phyloP scores from a whole-genome alignment of 2,797 vertebrate genomes.

The Taenioides sp. region DNA sequence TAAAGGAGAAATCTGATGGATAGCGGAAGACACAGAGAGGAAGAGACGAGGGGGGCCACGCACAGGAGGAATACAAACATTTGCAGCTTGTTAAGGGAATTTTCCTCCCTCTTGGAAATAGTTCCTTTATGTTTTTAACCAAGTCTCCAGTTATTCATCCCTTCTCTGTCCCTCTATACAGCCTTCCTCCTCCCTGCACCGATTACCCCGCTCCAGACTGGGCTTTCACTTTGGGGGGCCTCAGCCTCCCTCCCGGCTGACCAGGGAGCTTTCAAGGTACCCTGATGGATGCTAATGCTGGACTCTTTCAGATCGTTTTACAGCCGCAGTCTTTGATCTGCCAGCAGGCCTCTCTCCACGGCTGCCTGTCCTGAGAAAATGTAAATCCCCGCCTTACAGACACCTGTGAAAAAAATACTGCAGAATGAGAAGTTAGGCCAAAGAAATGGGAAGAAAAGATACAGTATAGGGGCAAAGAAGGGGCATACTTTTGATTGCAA shows the following conservation, averaged over 20 bases:
- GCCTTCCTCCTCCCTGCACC: slow-evolving; percentile 36
- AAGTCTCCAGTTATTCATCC: slow-evolving; percentile 37
- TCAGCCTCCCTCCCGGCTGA: slow-evolving; percentile 81
- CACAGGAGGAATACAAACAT: slow-evolving; percentile 54
- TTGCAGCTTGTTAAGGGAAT: slow-evolving; percentile 77
- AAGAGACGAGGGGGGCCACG: slow-evolving; percentile 10
- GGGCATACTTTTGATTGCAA: slow-evolving; percentile 63
- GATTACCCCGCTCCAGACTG: slow-evolving; percentile 78
- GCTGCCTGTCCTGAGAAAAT: slow-evolving; percentile 78
- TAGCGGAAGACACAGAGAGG: slow-evolving; percentile 16
- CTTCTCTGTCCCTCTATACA: slow-evolving; percentile 33
- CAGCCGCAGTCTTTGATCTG: slow-evolving; percentile 86
- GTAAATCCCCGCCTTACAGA: slow-evolving; percentile 75
- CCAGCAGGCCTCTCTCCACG: slow-evolving; percentile 82
- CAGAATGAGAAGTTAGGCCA: slow-evolving; percentile 67
- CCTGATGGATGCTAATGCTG: slow-evolving; percentile 89
- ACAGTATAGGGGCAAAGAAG: slow-evolving; percentile 68
- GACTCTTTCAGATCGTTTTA: slow-evolving; percentile 89
- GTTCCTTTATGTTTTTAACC: slow-evolving; percentile 50
- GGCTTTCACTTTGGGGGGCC: slow-evolving; percentile 87
- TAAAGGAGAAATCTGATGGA: slow-evolving; percentile 44
- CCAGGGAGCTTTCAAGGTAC: slow-evolving; percentile 87
- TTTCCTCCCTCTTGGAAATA: slow-evolving; percentile 75
- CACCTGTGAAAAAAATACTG: slow-evolving; percentile 79
- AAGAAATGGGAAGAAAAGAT: slow-evolving; percentile 68